Conservation (phyloP, 2,888 invertebrate species). For the Glaucopsyche alexis region DNA sequence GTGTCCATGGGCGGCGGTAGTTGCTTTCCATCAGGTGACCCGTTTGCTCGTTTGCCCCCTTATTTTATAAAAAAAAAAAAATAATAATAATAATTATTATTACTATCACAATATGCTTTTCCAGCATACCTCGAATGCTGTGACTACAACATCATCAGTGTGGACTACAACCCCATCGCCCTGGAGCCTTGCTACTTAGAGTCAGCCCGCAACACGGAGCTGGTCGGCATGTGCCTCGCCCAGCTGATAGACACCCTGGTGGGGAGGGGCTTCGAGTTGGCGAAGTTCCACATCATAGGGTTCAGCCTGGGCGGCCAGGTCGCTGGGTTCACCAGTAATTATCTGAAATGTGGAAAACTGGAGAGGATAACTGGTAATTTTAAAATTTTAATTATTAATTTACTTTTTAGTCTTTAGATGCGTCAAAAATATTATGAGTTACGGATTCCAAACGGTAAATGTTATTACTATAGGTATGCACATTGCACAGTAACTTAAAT, state of each 20-base stretch:
- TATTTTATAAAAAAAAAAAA: no score
- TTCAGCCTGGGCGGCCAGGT: slow-evolving; percentile 83
- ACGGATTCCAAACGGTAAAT: no score
- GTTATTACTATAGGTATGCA: no score
- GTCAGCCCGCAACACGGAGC: slow-evolving; percentile 78
- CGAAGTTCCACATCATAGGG: slow-evolving; percentile 80
- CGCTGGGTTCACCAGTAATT: slow-evolving; percentile 75
- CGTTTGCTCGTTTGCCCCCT: no score
- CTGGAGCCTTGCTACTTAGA: slow-evolving; percentile 80
- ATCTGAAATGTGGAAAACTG: slow-evolving; percentile 65
- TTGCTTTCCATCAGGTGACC: no score
- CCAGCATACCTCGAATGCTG: slow-evolving; percentile 76
- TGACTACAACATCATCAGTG: slow-evolving; percentile 80
- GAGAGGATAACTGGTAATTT: slow-evolving; percentile 77
- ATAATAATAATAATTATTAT: no score
- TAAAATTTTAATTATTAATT: no score
- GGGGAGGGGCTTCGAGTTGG: slow-evolving; percentile 58
- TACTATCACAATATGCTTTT: slow-evolving; percentile 37
- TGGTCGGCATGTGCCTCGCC: slow-evolving; percentile 81
- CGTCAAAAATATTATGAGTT: no score
- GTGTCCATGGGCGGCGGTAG: no score
- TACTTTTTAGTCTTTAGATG: no score
- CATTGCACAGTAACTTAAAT: no score
- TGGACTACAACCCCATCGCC: slow-evolving; percentile 82
- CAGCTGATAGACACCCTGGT: slow-evolving; percentile 79